phyloP scores from a whole-genome alignment of 2,113 vertebrate species.

The Phyllostomus hastatus region DNA sequence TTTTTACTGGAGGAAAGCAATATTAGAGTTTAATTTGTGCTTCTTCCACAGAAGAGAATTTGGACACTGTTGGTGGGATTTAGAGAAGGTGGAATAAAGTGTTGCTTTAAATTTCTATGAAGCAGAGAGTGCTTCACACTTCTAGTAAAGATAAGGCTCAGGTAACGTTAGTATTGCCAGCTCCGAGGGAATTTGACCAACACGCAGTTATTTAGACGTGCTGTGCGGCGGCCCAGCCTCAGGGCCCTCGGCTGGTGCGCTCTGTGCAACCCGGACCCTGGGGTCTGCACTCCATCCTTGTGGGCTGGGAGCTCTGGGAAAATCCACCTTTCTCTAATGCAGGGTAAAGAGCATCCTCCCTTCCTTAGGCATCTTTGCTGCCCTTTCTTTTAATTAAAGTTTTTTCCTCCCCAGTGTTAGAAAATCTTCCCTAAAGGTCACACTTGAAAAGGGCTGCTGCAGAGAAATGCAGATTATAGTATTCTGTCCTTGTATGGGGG shows the following conservation, averaged over 20 bases:
- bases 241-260: neutral
- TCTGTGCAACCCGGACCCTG: neutral
- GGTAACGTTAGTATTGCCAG: neutral
- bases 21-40: neutral
- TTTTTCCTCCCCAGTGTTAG: conserved; percentile 67
- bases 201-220: neutral
- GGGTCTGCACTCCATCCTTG: conserved; percentile 45
- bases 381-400: conserved; percentile 81
- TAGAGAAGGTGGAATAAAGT: neutral
- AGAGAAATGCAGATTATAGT: conserved; percentile 37
- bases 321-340: conserved; percentile 71
- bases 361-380: conserved; percentile 69
- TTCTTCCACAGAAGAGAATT: neutral
- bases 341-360: conserved; percentile 63
- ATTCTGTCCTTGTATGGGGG: conserved; percentile 38
- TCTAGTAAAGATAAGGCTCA: neutral
- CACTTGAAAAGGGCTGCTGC: conserved; percentile 66
- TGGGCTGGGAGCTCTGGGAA: conserved; percentile 63
- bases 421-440: conserved; percentile 81
- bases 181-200: neutral
- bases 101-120: neutral
- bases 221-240: neutral
- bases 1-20: neutral
- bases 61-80: neutral
- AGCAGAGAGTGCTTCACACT: neutral